Conservation (phyloP, 2,888 invertebrate species). For the Bhutanitis thaidina region DNA sequence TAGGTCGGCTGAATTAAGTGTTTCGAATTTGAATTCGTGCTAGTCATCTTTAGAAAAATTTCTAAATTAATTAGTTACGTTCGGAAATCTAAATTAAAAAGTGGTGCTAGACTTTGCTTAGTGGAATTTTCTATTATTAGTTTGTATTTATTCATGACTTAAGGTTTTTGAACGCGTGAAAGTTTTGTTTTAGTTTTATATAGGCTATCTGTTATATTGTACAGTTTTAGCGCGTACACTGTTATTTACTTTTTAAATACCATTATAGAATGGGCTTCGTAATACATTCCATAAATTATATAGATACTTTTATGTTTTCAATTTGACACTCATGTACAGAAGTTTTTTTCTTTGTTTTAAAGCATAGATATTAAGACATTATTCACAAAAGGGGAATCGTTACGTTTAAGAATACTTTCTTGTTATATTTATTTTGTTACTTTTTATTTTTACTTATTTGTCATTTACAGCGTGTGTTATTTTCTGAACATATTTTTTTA, state of each 20-base stretch:
- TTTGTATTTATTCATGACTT: constrained; percentile 17
- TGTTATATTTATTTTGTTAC: constrained; percentile 74
- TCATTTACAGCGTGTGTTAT: constrained; percentile 58
- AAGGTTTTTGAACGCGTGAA: constrained; percentile 24
- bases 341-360: constrained; percentile 24
- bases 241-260: constrained; percentile 31
- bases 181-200: constrained; percentile 24
- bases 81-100: constrained; percentile 26
- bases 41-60: constrained; percentile 44
- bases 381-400: constrained; percentile 68
- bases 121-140: constrained; percentile 26
- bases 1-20: constrained; percentile 6
- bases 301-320: constrained; percentile 27
- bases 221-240: constrained; percentile 27
- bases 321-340: constrained; percentile 21
- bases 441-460: constrained; percentile 52
- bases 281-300: constrained; percentile 43
- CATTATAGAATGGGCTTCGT: constrained; percentile 30
- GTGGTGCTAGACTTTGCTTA: constrained; percentile 41
- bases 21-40: constrained; percentile 35
- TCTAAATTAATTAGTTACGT: constrained; percentile 23
- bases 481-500: constrained; percentile 24
- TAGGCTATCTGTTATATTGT: constrained; percentile 25
- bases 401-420: constrained; percentile 74
- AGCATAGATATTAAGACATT: constrained; percentile 34